These are phyloP conservation scores for Paracanthobrama guichenoti DNA, from an alignment of 2,113 vertebrate species.

Conservation along the genomic window DNA sequence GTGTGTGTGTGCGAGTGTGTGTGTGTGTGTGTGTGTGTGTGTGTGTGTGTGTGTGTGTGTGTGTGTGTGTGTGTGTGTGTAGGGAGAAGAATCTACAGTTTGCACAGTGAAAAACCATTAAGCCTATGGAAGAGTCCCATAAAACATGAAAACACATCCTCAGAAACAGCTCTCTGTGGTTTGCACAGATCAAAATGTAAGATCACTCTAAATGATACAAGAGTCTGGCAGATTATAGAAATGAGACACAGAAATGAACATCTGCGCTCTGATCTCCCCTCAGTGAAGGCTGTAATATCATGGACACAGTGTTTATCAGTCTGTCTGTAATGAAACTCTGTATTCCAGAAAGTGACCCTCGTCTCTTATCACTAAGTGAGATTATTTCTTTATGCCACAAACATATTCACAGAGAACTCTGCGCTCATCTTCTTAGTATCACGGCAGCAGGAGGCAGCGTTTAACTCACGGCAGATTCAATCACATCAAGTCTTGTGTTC, in stretches of 20 bases:
- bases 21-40: too few relatives aligned
- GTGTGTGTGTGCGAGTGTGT: too few relatives aligned
- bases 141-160: too few relatives aligned
- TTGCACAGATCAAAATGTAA: neutral
- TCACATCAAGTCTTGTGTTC: slow-evolving; percentile 1
- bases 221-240: neutral
- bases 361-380: neutral
- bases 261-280: neutral
- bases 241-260: neutral
- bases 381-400: neutral
- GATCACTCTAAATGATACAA: neutral
- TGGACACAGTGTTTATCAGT: neutral
- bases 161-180: neutral
- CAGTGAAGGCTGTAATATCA: neutral
- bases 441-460: neutral
- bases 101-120: too few relatives aligned
- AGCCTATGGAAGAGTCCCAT: too few relatives aligned
- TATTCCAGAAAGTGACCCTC: neutral
- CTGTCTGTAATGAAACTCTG: neutral
- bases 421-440: slow-evolving; percentile 4
- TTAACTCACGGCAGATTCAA: neutral
- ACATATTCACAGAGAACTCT: neutral
- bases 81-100: too few relatives aligned
- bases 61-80: too few relatives aligned
- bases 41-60: too few relatives aligned